phyloP scores from a whole-genome alignment of 2,113 vertebrate genomes.

The Thinocorus orbignyianus region DNA sequence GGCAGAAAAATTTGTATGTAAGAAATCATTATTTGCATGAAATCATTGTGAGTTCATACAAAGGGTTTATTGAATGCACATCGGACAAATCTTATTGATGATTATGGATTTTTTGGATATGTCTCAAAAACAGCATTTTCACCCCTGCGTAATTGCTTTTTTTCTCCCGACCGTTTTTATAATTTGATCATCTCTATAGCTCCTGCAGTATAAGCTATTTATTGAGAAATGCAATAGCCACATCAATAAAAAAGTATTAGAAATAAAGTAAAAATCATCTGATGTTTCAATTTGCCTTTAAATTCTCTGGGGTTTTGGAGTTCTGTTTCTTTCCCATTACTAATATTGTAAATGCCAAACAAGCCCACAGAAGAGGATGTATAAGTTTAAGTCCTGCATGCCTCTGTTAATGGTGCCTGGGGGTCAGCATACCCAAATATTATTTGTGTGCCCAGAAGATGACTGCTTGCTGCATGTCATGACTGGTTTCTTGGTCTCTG shows the following conservation, averaged over 20 bases:
- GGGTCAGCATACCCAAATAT: background rate
- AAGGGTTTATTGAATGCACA: conserved; percentile 29
- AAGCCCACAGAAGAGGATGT: background rate
- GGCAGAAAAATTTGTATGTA: conserved; percentile 20
- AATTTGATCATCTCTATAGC: background rate
- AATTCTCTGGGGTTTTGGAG: background rate
- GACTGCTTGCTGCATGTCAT: background rate
- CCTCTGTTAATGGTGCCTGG: background rate
- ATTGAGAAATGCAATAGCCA: background rate
- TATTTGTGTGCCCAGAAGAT: background rate
- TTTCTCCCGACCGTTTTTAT: background rate
- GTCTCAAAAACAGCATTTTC: conserved; percentile 40
- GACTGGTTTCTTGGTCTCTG: background rate
- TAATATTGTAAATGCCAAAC: background rate
- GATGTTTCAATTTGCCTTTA: background rate
- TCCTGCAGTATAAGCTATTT: background rate
- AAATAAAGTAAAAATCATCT: background rate
- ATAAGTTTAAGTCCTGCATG: background rate
- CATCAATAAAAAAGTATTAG: background rate
- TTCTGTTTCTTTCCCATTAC: background rate
- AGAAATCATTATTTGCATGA: conserved; percentile 45
- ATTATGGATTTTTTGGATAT: conserved; percentile 52
- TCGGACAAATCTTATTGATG: background rate
- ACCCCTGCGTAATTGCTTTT: background rate
- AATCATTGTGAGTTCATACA: conserved; percentile 41